Percentiles rank a stretch among this genome's conserved stretches.
Conservation (phyloP, 2,797 vertebrate genomes). For the Hephaestus fuliginosus region DNA sequence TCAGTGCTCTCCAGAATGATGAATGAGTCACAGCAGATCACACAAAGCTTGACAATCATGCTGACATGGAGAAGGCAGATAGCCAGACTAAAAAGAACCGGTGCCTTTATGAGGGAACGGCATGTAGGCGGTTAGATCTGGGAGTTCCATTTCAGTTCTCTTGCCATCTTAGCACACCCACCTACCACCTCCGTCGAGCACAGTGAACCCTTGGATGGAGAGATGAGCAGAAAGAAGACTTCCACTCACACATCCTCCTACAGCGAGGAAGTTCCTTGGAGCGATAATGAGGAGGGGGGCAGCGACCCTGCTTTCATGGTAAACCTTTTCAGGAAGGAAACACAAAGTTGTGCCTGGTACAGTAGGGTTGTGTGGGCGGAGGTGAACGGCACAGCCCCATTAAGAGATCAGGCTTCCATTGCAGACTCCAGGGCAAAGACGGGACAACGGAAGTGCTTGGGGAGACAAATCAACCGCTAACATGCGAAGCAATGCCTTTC, state of each 20-base stretch:
- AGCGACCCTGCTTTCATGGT: constrained; percentile 67
- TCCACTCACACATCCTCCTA: constrained; percentile 74
- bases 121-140: constrained; percentile 79
- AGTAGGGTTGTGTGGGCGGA: constrained; percentile 48
- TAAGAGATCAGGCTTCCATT: constrained; percentile 70
- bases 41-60: constrained; percentile 75
- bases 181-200: constrained; percentile 73
- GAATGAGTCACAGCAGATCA: constrained; percentile 80
- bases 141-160: constrained; percentile 83
- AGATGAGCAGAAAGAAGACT: constrained; percentile 70
- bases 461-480: constrained; percentile 45
- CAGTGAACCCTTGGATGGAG: constrained; percentile 68
- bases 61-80: constrained; percentile 80
- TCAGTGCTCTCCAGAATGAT: constrained; percentile 69
- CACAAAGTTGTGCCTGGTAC: constrained; percentile 47
- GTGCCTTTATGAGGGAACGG: constrained; percentile 75
- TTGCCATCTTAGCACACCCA: constrained; percentile 78
- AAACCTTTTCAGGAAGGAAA: constrained; percentile 65
- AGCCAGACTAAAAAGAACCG: constrained; percentile 77
- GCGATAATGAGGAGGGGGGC: constrained; percentile 55
- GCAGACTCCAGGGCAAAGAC: constrained; percentile 52
- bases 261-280: constrained; percentile 75
- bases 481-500: constrained; percentile 16
- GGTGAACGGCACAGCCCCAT: constrained; percentile 65
- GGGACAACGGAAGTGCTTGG: constrained; percentile 27